phyloP scores from a whole-genome alignment of 2,888 invertebrate genomes.

The Euphydryas editha region DNA sequence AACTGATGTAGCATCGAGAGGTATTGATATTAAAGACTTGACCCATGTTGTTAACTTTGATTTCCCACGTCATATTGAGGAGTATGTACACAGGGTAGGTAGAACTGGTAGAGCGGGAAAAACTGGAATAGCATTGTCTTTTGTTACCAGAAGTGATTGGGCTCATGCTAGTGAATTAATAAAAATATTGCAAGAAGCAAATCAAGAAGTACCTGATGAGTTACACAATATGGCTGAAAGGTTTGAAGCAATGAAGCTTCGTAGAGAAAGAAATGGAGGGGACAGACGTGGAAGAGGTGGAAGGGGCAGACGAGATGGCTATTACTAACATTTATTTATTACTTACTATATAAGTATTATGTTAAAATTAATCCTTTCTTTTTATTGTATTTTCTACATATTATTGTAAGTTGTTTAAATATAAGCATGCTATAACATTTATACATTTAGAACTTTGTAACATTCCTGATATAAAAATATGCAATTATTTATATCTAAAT shows the following conservation, averaged over 20 bases:
- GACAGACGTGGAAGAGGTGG: conserved; percentile 61
- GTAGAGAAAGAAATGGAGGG: conserved; percentile 81
- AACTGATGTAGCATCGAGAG: conserved; percentile 97
- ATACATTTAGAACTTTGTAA: background rate
- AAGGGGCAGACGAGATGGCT: conserved; percentile 59
- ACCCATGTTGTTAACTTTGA: conserved; percentile 97
- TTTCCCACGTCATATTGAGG: conserved; percentile 96
- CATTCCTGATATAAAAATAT: background rate
- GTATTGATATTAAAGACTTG: conserved; percentile 95
- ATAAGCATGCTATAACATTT: background rate
- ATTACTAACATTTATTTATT: conserved; percentile 46
- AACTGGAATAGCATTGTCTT: conserved; percentile 91
- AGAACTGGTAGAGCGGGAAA: conserved; percentile 96
- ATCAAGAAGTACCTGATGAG: conserved; percentile 91
- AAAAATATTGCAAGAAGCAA: conserved; percentile 92
- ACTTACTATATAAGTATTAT: background rate
- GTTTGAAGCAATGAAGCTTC: conserved; percentile 87
- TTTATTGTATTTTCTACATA: background rate
- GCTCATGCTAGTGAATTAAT: conserved; percentile 91
- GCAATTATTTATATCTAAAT: no score
- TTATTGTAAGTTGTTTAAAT: background rate
- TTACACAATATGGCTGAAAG: conserved; percentile 90
- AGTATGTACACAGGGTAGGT: conserved; percentile 98
- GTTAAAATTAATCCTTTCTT: background rate
- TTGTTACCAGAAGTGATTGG: conserved; percentile 93